Evolutionary conservation across 1,140 invertebrate genomes (phyloP), one percentile per base, ranked within the genome.

Genomic region (Periplaneta americana): DNA sequence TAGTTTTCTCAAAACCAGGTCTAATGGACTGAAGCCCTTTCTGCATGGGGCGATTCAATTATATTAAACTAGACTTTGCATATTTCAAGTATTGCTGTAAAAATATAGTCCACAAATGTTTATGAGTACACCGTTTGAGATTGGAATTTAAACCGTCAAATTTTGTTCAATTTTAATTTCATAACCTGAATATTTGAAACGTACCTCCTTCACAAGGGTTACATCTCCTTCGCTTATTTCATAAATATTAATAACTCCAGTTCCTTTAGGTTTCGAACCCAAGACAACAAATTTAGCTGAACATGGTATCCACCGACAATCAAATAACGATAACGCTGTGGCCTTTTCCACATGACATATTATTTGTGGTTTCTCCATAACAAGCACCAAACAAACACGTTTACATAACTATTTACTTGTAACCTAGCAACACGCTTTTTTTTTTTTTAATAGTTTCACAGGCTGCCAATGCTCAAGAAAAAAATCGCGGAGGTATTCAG

Each of bases 271-370:
- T 86, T 95, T 91, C 75, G 93, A 95, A n/a, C 97, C 98, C 48
- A 98, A 89, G 34, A 95, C 92, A 80, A 98, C 93, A 88, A 98
- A 96, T 88, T 98, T 98, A 0, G 97, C 94, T 15, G 96, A 97
- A 84, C 93, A 94, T 1, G 97, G 97, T 85, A 99, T 94, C 98
- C 97, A 98, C 90, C 96, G 96, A n/a, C 93, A 91, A 86, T 98
- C 97, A 87, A 97, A 98, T 28, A 98, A 86, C 10, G 96, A 96
- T 88, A 95, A 98, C 86, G 95, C 93, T 2, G 98, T 85, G 36
- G 92, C 90, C 87, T 96, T 95, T 86, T 98, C 95, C 28, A 94
- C 91, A 86, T 98, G 96, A 81, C 94, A 92, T 84, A 98, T 96
- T 84, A 98, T 95, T 89, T 97, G 96, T 0, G 97, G 96, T 84